These are phyloP conservation scores for Carollia perspicillata DNA, from an alignment of 2,113 vertebrate genomes.

Conservation along the genomic window DNA sequence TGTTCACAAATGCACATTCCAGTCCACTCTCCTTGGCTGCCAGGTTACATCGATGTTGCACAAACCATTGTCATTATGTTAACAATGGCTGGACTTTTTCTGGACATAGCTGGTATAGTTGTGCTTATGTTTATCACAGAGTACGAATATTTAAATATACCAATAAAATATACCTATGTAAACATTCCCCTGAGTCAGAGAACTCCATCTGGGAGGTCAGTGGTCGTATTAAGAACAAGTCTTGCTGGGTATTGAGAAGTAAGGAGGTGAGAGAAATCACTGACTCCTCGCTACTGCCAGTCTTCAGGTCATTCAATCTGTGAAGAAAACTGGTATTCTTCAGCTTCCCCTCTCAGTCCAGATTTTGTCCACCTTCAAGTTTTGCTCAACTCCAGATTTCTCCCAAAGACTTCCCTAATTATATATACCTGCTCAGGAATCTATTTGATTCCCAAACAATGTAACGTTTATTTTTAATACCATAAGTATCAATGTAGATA, in stretches of 20 bases:
- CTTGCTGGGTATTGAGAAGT: not conserved
- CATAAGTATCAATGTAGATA: not conserved
- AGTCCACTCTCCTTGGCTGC: too few relatives aligned
- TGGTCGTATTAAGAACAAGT: not conserved
- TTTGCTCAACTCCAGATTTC: not conserved
- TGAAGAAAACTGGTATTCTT: not conserved
- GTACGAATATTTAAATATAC: not conserved
- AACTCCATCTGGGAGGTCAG: not conserved
- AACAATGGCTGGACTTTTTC: too few relatives aligned
- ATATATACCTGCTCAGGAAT: not conserved
- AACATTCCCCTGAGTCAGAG: not conserved
- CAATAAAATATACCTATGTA: not conserved
- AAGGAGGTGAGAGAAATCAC: not conserved
- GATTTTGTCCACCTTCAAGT: not conserved
- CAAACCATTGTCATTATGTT: too few relatives aligned
- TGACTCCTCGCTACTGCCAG: rapidly evolving
- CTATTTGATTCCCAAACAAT: not conserved
- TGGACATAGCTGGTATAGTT: too few relatives aligned
- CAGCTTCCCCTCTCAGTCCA: not conserved
- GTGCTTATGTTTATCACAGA: not conserved
- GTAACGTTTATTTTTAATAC: not conserved
- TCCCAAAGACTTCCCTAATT: not conserved
- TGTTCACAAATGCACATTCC: too few relatives aligned
- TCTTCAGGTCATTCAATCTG: not conserved
- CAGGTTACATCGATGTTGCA: too few relatives aligned